Evolutionary conservation across 2,888 invertebrate species (phyloP).

Genomic region (Sphaerophoria rueppellii): DNA sequence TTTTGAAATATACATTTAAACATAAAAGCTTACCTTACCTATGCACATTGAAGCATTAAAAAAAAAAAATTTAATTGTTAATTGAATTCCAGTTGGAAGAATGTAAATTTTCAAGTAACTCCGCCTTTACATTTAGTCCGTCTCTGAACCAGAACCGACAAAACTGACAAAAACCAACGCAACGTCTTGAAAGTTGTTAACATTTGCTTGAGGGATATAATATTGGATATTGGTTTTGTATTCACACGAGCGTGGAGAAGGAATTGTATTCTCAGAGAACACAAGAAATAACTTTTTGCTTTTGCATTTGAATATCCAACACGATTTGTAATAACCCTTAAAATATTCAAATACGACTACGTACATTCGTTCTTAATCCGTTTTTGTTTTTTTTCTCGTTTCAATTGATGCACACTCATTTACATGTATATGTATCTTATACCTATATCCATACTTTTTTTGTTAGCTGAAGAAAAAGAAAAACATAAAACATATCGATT

Average conservation of each 20-base stretch:
- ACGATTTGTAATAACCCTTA: constrained; percentile 36
- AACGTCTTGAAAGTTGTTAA: constrained; percentile 26
- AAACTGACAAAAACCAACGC: background rate
- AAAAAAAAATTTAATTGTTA: no score
- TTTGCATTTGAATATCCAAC: constrained; percentile 14
- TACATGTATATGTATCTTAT: no score
- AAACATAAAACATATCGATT: constrained; percentile 29
- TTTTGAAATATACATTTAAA: no score
- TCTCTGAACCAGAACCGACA: background rate
- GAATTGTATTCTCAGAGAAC: background rate
- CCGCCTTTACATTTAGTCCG: background rate
- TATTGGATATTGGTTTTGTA: constrained; percentile 67
- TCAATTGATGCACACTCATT: background rate
- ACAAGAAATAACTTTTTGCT: background rate
- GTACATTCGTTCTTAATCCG: constrained; percentile 36
- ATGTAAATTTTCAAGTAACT: background rate
- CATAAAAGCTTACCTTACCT: no score
- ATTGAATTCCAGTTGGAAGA: no score
- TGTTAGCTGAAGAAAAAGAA: constrained; percentile 1
- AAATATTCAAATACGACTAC: constrained; percentile 2
- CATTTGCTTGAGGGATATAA: constrained; percentile 52
- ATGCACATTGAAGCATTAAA: no score
- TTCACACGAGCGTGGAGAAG: constrained; percentile 2
- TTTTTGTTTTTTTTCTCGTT: constrained; percentile 7
- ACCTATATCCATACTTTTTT: background rate